phyloP scores from a whole-genome alignment of 2,113 vertebrate species.

The Rhinolophus sinicus region DNA sequence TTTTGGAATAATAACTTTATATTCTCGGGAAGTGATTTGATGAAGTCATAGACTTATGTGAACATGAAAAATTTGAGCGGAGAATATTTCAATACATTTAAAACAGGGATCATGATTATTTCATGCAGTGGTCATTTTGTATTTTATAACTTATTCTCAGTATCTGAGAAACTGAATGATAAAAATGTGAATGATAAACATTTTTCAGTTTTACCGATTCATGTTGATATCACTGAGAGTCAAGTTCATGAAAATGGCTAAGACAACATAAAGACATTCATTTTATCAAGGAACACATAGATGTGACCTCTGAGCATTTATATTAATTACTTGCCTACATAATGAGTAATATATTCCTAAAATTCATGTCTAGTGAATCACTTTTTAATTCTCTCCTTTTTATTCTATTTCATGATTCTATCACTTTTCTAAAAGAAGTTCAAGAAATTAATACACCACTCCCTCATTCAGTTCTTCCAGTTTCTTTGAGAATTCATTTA shows the following conservation, averaged over 20 bases:
- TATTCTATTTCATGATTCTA: background rate
- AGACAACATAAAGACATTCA: background rate
- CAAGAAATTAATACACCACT: background rate
- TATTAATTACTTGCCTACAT: background rate
- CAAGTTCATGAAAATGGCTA: background rate
- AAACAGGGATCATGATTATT: background rate
- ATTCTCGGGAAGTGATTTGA: slow-evolving; percentile 24
- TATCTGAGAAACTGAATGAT: background rate
- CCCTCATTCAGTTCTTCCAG: background rate
- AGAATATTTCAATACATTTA: background rate
- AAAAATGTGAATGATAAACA: background rate
- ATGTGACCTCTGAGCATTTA: background rate
- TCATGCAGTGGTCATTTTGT: background rate
- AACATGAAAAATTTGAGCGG: background rate
- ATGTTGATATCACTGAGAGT: background rate
- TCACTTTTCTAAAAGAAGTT: background rate
- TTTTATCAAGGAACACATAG: background rate
- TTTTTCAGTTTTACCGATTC: background rate
- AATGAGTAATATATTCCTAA: background rate
- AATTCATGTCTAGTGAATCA: background rate
- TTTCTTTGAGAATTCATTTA: background rate
- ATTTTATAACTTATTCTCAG: background rate
- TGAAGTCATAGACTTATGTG: background rate
- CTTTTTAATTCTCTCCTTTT: background rate
- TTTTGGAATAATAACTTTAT: slow-evolving; percentile 48